Base-by-base conservation (phyloP, 2,888 invertebrate genomes). In the Serrognathus titanus region DNA sequence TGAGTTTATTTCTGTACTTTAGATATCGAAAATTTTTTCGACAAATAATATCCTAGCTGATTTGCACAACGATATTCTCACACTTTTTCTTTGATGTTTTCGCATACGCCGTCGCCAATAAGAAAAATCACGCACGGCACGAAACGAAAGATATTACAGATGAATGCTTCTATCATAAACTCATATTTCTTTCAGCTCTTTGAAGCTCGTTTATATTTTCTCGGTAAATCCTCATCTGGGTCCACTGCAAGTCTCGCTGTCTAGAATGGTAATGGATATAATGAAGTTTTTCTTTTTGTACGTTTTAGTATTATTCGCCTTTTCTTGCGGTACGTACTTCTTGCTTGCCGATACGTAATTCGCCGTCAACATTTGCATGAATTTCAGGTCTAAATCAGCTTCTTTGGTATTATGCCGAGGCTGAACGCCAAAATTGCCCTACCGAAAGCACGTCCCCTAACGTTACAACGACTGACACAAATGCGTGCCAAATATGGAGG, bases 171-270 rank as follows among this genome's bases (percentile, higher is more conserved):
- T 31, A 31, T 31, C 24, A 31, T 7, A 31, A 31, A 7, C 24
- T 31, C 24, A 31, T 31, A 7, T 63, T 63, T 70, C 55, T 80
- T 85, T 77, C 83, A 95, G 93, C 79, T 94, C 93, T 64, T 83
- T 97, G 67, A 97, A 97, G 80, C 84, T 97, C 75, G 96, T 97
- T 69, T 96, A 97, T 82, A 96, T 97, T 79, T 97, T 97, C 81
- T 97, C 96, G 67, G 94, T 97, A 55, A 97, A 96, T 82, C 96
- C 97, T 38, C 94, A 97, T 81, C 84, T 97, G 73, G 97, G 97
- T 61, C 97, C 97, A 61, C 84, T 97, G 67, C 96, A 96, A 82
- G 96, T 97, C 59, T 97, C 96, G 1, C 83, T 97, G 59, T 96
- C 96, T 51, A 82, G 94, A 66, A 92, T 93, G 96, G 92, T 93